phyloP scores from a whole-genome alignment of 1,140 invertebrate species.

The Drosophila miranda region DNA sequence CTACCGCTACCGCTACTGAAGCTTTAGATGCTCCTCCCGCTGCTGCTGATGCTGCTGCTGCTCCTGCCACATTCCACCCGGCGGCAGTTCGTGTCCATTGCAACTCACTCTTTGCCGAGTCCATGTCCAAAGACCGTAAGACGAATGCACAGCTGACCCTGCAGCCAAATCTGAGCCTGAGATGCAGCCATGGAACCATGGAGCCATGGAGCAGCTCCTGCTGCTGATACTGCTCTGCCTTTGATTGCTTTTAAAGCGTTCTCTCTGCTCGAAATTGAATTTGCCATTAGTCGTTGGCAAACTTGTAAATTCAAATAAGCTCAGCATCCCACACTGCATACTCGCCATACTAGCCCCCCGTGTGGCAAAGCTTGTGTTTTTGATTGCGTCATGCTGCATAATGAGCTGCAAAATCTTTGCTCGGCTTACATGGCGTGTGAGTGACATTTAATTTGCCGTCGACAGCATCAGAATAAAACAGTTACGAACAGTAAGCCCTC shows the following conservation, averaged over 20 bases:
- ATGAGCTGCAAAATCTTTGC: slow-evolving; percentile 68
- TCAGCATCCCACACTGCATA: slow-evolving; percentile 4
- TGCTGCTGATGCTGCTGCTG: neutral
- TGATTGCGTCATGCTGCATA: slow-evolving; percentile 74
- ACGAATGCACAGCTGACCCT: slow-evolving; percentile 71
- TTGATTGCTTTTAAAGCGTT: slow-evolving; percentile 69
- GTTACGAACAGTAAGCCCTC: slow-evolving; percentile 3
- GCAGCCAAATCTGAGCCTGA: slow-evolving; percentile 64
- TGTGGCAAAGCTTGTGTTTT: slow-evolving; percentile 43
- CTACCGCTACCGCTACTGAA: slow-evolving; percentile 32
- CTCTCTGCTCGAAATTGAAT: slow-evolving; percentile 59
- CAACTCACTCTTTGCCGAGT: slow-evolving; percentile 35
- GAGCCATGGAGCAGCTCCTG: neutral
- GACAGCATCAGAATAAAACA: slow-evolving; percentile 39
- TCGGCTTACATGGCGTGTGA: slow-evolving; percentile 68
- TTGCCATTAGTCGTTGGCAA: slow-evolving; percentile 53
- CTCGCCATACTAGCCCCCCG: neutral
- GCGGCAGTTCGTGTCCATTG: slow-evolving; percentile 55
- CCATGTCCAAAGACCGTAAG: slow-evolving; percentile 58
- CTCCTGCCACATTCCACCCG: slow-evolving; percentile 27
- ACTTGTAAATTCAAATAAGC: slow-evolving; percentile 53
- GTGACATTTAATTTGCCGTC: slow-evolving; percentile 75
- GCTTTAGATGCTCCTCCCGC: slow-evolving; percentile 18
- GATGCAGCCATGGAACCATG: slow-evolving; percentile 12
- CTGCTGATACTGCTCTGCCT: slow-evolving; percentile 19